Percentiles rank a stretch among this genome's conserved stretches.
Conservation (phyloP, 2,113 vertebrate species). For the Entomyzon cyanotis region DNA sequence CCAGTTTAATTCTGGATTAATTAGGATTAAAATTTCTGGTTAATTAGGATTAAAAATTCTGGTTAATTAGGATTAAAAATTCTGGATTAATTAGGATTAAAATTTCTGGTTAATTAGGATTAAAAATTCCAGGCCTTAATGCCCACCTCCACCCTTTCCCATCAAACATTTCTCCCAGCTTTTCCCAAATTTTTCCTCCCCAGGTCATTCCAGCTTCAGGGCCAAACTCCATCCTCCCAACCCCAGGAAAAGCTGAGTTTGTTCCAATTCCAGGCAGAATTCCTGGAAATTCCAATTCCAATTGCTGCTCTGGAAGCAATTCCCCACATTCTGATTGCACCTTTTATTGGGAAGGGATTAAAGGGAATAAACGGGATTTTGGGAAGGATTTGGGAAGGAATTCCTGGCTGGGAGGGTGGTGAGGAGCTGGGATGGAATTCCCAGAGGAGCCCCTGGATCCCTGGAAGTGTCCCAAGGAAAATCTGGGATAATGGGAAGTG, state of each 20-base stretch:
- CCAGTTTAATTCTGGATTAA: not conserved
- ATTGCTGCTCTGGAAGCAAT: not conserved
- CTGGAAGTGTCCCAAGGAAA: not conserved
- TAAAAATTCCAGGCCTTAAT: not conserved
- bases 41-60: no score
- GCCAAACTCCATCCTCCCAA: not conserved
- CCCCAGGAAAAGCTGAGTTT: not conserved
- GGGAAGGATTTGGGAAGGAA: not conserved
- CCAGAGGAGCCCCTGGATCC: not conserved
- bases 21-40: not conserved
- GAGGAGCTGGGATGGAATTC: not conserved
- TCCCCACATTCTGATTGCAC: not conserved
- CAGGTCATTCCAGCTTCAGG: not conserved
- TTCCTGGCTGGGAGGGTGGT: rapidly evolving
- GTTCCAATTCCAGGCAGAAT: not conserved
- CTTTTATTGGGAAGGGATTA: not conserved
- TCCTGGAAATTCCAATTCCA: not conserved
- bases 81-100: no score
- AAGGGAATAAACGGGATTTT: not conserved
- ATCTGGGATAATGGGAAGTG: rapidly evolving
- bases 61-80: no score
- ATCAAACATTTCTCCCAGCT: not conserved
- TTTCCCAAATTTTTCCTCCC: not conserved
- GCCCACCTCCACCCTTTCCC: not conserved
- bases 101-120: not conserved